Evolutionary conservation across 2,888 invertebrate species (phyloP), one percentile per base, ranked within the genome.

Genomic region (Melitaea athalia): DNA sequence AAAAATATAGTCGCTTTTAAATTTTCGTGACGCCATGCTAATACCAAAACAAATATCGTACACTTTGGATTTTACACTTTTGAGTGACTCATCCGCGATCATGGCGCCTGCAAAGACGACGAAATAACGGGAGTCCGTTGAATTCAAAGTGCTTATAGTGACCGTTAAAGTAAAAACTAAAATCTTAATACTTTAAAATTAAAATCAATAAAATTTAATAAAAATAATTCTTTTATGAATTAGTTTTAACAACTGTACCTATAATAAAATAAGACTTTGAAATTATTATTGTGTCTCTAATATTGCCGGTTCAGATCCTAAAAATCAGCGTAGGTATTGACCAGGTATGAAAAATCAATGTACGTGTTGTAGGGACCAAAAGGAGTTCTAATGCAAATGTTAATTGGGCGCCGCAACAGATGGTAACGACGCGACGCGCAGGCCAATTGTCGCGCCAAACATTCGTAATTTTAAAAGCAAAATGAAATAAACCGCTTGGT

Each of bases 401-500:
- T 90, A 90, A 90, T 89, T 85, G 85, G 79, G 77, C 77, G 77
- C 83, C 81, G 89, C 90, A 90, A 89, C 92, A 92, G 91, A 89
- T 92, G 92, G 88, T 82, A 78, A 81, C 86, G 88, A 91, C 89
- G 81, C 86, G 89, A 89, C 89, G 85, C 81, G 84, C 76, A 82
- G 82, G 81, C 85, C 89, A 88, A 91, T 91, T 85, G 92, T 89
- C 91, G 89, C 85, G 81, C 80, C 85, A 85, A 91, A 91, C 91
- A 91, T 87, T 89, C 85, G 92, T 91, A 91, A 92, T 91, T 91
- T 91, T 85, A 91, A 92, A 91, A 88, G 88, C 89, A 88, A 91
- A 92, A 91, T 86, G 90, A 90, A 92, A 92, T 89, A 89, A 88
- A 88, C 85, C 86, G 86, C 78, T 89, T 77, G 89, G 91, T 90